Evolutionary conservation across 2,797 vertebrate genomes (phyloP), one percentile per base, ranked within the genome.

Genomic region (Chloroceryle amazona): DNA sequence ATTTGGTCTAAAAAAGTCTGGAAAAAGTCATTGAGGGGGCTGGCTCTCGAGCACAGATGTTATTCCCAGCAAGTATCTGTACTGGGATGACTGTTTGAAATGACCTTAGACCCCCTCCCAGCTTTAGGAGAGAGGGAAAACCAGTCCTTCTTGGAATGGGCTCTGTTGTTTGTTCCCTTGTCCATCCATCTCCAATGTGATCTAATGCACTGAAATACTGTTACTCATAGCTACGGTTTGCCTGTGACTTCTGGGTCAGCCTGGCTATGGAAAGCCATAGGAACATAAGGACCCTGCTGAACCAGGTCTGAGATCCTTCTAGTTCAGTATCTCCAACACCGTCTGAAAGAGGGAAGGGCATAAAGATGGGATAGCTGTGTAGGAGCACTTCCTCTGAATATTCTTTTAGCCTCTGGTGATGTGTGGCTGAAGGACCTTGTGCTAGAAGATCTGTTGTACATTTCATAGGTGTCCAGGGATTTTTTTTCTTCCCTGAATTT

Each of bases 1-100:
- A 91, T 93, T 95, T 93, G 41, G 33, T 81, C 39, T 83, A 61
- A 65, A 66, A 92, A 95, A 66, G 7, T 83, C 51, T 94, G 35
- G 55, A 90, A 79, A 20, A 13, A 65, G 39, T 68, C 44, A 58
- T n/a, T 0, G 1, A 63, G 37, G 33, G 60, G n/a, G 58, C 57
- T 86, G 79, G 75, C 54, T 39, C 46, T 92, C 54, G 62, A 89
- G 31, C 21, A 82, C 49, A 67, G 60, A 47, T 71, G n/a, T 63
- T 91, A 79, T 67, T 66, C 71, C 37, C 52, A 80, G 26, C 35
- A 90, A 83, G 19, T 46, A 80, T 67, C 33, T 73, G 9, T 76
- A 47, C 54, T 67, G 57, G 47, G n/a, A 54, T 67, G 63, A 67
- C 47, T 92, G 37, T 39, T 62, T 78, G 58, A 93, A 63, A 91